phyloP scores from a whole-genome alignment of 1,140 invertebrate species.

The Trichonephila clavipes region DNA sequence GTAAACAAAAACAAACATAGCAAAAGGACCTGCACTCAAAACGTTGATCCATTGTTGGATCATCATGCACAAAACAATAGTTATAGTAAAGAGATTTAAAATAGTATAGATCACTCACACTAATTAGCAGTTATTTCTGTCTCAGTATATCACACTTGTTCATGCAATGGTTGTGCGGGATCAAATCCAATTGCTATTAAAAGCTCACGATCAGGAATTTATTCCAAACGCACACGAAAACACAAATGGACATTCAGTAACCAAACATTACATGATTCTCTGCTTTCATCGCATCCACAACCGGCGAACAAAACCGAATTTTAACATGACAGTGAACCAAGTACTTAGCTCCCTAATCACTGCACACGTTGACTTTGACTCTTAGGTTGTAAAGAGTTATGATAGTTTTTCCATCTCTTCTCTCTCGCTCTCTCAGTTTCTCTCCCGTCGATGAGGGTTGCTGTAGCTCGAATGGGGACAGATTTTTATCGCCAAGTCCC shows the following conservation, averaged over 20 bases:
- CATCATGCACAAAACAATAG: background rate
- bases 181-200: constrained; percentile 34
- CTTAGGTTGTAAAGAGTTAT: constrained; percentile 58
- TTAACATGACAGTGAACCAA: constrained; percentile 4
- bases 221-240: background rate
- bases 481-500: constrained; percentile 48
- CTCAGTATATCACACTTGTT: background rate
- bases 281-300: background rate
- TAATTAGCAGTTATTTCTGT: constrained; percentile 27
- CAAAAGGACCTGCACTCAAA: background rate
- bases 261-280: background rate
- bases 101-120: background rate
- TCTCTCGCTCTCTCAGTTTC: constrained; percentile 39
- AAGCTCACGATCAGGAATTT: background rate
- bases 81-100: background rate
- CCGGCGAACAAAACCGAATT: constrained; percentile 10
- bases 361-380: constrained; percentile 35
- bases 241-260: background rate
- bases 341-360: background rate
- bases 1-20: constrained; percentile 31
- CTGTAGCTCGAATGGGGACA: constrained; percentile 43
- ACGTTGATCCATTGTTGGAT: background rate
- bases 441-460: constrained; percentile 56
- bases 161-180: constrained; percentile 3
- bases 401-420: constrained; percentile 44